A percentile compares a stretch with the other conserved stretches of the same genome.
These are phyloP conservation scores for Protomyctophum bolini DNA, from an alignment of 2,113 vertebrate genomes.

Conservation along the genomic window DNA sequence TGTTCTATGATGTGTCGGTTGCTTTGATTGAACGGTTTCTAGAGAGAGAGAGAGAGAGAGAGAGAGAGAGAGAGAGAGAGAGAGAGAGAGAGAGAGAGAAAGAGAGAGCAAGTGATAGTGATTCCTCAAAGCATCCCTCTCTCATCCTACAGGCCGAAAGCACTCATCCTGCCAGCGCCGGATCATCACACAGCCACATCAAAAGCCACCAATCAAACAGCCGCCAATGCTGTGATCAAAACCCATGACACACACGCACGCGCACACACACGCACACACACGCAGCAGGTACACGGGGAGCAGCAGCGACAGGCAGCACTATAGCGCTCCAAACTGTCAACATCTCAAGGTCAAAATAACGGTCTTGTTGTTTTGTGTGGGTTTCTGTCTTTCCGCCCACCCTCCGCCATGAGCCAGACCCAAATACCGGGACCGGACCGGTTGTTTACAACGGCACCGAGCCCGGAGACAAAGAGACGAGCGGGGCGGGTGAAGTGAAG, in stretches of 20 bases:
- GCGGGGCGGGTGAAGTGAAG: slow-evolving; percentile 21
- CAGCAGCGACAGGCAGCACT: background rate
- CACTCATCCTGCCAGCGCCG: slow-evolving; percentile 5
- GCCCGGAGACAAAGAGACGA: slow-evolving; percentile 56
- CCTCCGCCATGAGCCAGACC: background rate
- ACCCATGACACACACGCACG: background rate
- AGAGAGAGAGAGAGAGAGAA: no score
- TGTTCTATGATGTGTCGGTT: background rate
- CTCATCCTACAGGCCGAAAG: slow-evolving; percentile 39
- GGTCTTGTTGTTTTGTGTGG: background rate
- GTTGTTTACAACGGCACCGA: background rate
- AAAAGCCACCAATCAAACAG: background rate
- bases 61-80: background rate
- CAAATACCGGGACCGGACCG: background rate
- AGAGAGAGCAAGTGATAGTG: no score
- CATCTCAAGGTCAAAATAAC: slow-evolving; percentile 76
- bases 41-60: slow-evolving; percentile 5
- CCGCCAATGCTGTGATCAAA: slow-evolving; percentile 37
- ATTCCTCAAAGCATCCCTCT: slow-evolving; percentile 34
- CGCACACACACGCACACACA: background rate
- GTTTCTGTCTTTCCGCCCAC: no score
- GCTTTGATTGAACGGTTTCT: slow-evolving; percentile 38
- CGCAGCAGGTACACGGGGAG: slow-evolving; percentile 17
- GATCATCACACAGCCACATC: slow-evolving; percentile 4
- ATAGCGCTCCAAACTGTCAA: slow-evolving; percentile 45